Evolutionary conservation across 2,797 vertebrate genomes (phyloP), one percentile per base, ranked within the genome.

Genomic region (Anolis apletophallus): DNA sequence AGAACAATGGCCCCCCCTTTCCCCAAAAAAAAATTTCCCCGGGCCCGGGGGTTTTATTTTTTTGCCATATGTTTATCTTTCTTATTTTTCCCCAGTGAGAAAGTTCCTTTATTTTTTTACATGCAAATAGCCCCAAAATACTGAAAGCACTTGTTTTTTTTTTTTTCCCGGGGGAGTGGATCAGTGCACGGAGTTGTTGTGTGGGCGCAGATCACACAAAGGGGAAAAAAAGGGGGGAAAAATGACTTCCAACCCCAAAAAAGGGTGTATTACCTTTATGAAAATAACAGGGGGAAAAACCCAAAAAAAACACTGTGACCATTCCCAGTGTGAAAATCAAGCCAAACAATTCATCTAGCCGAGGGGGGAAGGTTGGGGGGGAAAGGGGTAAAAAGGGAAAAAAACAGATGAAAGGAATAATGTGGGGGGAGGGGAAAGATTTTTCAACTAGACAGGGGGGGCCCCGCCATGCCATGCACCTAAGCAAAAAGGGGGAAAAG

Each of bases 51-150:
- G 89, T 94, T 96, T 96, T 94, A 94, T 94, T 94, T 92, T 88
- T 92, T 92, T 95, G 94, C 94, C 93, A 90, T 93, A 92, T 96
- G 94, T 97, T 97, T 95, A 94, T 94, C 94, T 96, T 96, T 95
- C 94, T 95, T 95, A 95, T 95, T 94, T 94, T 91, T 94, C n/a
- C n/a, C 92, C 90, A 94, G 87, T 93, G 95, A 94, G 93, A n/a
- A 88, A 93, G 90, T 94, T 91, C 95, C 93, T 91, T 87, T 81
- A 93, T 96, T 89, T 97, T 95, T 96, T 72, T 95, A 95, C 74
- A 0, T 81, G 88, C 87, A 91, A 91, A 93, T 90, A 95, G 91
- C 88, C 87, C 86, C 91, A 91, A 95, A 94, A 91, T 88, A 87
- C 85, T 85, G 94, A 85, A 95, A 93, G 90, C 78, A 91, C 77